phyloP scores from a whole-genome alignment of 2,888 invertebrate genomes.

The Teleiodes luculella region DNA sequence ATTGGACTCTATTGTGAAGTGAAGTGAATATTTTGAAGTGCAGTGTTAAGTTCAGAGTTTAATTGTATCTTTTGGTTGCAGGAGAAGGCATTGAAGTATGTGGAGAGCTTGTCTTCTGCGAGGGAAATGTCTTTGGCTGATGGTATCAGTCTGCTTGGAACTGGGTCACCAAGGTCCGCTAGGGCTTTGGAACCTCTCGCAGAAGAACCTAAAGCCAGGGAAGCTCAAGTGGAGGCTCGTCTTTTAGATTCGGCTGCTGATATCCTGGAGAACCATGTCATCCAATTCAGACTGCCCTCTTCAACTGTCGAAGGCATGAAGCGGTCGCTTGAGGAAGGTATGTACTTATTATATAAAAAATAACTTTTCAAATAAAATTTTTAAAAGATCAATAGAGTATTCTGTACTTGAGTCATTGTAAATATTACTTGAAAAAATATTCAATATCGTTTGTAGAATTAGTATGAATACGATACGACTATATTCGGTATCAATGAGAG shows the following conservation, averaged over 20 bases:
- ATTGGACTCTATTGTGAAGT: conserved; percentile 28
- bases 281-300: conserved; percentile 88
- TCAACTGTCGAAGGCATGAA: conserved; percentile 86
- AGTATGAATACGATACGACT: too few relatives aligned
- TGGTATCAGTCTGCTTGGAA: conserved; percentile 77
- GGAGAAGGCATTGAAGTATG: conserved; percentile 86
- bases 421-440: too few relatives aligned
- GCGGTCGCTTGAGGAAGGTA: conserved; percentile 90
- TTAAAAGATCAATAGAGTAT: too few relatives aligned
- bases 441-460: too few relatives aligned
- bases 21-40: conserved; percentile 36
- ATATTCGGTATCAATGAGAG: too few relatives aligned
- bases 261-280: conserved; percentile 88
- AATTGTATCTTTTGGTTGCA: conserved; percentile 71
- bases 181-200: conserved; percentile 82
- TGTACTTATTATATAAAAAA: conserved; percentile 7
- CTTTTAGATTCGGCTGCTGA: conserved; percentile 86
- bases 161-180: conserved; percentile 78
- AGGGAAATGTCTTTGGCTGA: conserved; percentile 80
- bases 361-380: neutral
- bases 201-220: conserved; percentile 84
- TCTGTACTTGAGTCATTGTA: too few relatives aligned
- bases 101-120: conserved; percentile 76
- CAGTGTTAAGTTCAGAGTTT: conserved; percentile 30
- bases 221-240: conserved; percentile 85